These are phyloP conservation scores for Trinorchestia longiramus DNA, from an alignment of 1,140 invertebrate species.

Conservation along the genomic window DNA sequence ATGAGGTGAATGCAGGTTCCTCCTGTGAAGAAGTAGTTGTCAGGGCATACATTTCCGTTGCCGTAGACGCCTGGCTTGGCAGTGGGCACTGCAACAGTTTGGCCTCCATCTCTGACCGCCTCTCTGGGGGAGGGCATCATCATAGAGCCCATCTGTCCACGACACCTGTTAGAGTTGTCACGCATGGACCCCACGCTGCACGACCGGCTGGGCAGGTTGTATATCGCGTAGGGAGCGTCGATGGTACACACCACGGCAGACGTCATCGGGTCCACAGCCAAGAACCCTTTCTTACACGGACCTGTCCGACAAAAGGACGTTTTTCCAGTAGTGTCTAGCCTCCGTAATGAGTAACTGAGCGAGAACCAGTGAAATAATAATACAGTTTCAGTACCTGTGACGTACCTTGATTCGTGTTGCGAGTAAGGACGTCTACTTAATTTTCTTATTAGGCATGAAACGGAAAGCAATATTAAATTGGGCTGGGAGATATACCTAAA, in stretches of 20 bases:
- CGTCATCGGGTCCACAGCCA: neutral
- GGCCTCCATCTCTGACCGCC: neutral
- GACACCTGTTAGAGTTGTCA: neutral
- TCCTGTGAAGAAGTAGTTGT: neutral
- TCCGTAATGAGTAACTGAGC: too few species aligned
- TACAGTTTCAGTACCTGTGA: too few species aligned
- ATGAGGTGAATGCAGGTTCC: neutral
- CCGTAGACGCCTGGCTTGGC: neutral
- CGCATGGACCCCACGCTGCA: conserved; percentile 29
- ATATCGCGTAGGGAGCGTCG: neutral
- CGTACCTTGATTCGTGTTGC: too few species aligned
- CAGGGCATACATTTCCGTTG: conserved; percentile 12
- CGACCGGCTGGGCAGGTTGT: neutral
- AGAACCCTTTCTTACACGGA: conserved; percentile 3
- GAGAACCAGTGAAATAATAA: too few species aligned
- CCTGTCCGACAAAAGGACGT: neutral
- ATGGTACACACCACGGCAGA: neutral
- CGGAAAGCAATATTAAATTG: too few species aligned
- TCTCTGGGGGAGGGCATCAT: neutral
- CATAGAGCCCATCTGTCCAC: neutral
- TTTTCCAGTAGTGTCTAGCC: neutral
- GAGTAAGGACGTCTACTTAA: too few species aligned
- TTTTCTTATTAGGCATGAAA: too few species aligned
- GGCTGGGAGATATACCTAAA: too few species aligned
- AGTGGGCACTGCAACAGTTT: neutral